Conservation (phyloP, 2,113 vertebrate species). For the Tachysurus vachellii region DNA sequence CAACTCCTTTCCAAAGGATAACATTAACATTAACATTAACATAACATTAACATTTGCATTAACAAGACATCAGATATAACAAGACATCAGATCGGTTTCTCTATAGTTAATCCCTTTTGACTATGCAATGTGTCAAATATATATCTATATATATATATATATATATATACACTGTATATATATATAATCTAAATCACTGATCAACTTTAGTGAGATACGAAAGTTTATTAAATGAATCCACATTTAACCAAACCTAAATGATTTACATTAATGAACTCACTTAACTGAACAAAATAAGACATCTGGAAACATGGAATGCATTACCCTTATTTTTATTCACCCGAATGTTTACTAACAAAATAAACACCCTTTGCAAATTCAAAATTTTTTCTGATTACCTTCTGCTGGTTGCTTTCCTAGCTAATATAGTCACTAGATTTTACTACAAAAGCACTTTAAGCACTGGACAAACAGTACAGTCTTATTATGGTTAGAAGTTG, state of each 20-base stretch:
- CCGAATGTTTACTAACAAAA: background rate
- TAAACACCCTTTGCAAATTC: background rate
- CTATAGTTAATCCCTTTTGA: background rate
- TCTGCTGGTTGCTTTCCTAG: background rate
- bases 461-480: background rate
- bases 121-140: background rate
- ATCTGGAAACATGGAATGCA: background rate
- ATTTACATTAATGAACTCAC: background rate
- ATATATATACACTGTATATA: no score
- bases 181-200: background rate
- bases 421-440: background rate
- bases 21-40: no score
- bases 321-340: background rate
- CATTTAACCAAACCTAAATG: background rate
- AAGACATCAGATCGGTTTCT: background rate
- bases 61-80: background rate
- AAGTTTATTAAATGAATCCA: background rate
- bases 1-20: background rate
- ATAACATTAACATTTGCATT: no score
- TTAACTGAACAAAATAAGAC: background rate
- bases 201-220: background rate
- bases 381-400: background rate
- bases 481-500: background rate
- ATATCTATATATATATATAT: no score
- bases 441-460: background rate